Evolutionary conservation across 2,888 invertebrate species (phyloP), one percentile per base, ranked within the genome.

Genomic region (Aquatica leii): DNA sequence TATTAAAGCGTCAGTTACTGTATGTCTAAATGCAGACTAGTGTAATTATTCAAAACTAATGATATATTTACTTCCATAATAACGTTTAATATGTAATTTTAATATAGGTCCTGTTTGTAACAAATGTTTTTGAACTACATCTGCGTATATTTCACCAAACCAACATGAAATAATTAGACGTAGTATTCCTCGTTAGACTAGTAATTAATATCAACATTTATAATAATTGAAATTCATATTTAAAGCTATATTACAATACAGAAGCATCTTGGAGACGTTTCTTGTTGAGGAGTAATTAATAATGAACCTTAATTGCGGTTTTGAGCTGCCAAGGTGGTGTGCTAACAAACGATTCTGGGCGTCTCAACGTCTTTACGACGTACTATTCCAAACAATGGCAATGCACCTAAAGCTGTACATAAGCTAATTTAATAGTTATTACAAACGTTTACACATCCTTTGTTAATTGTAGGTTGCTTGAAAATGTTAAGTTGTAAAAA

Each of bases 291-390:
- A 55, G 55, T 59, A 64, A 64, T 64, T 64, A 64, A 64, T 64
- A 64, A 56, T 64, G 46, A 56, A 41, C 20, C 41, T 50, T 64
- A 64, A 64, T 64, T 59, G 55, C 56, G 59, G 59, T 35, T 64
- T 59, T n/a, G 31, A 41, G 56, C 52, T 59, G 46, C 59, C 56
- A 54, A 31, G 17, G 59, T 24, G 51, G 34, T 41, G 51, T 20
- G 12, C 15, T 48, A 48, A 55, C 53, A 35, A 59, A 52, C 48
- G 59, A 55, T 37, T 35, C 21, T 55, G 41, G 18, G 20, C 50
- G 63, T 50, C 21, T 46, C 34, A 53, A 57, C 31, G 52, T 18
- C 46, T 24, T 46, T 51, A 46, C 48, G 57, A 34, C 52, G 17
- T 17, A 18, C 46, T 50, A 6, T 6, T 59, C 21, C n/a, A 53